Base-by-base conservation (phyloP, 2,888 invertebrate genomes). In the Orthosia gracilis region DNA sequence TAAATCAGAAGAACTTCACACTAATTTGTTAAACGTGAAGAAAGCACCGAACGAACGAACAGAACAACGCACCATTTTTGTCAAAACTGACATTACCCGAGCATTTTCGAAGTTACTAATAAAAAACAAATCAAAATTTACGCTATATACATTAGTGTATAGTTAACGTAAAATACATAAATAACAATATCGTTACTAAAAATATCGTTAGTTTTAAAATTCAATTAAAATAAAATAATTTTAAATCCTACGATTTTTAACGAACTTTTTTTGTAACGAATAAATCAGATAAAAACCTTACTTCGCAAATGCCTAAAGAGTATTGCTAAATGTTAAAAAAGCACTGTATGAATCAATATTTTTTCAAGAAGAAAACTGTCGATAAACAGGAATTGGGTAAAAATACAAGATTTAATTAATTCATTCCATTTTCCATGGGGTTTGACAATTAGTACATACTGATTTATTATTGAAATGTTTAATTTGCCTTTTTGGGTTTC, bases 1-100 rank as follows among this genome's bases (percentile, higher is more conserved):
- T 88, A 88, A 84, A 87, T 88, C 88, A 92, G 94, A 94, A 93
- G 94, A 96, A 96, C 96, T 96, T 96, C 96, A 96, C 95, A 93
- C 94, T 94, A 93, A 91, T 91, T 90, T 84, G 83, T 83, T 85
- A 88, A 88, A 90, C 92, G 89, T 91, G 92, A 92, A 92, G 91
- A 92, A 92, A 88, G 93, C 93, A 91, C 91, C 89, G 84, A 91
- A 80, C 84, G 80, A 81, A 78, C 79, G 78, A 85, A 55, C 80
- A 75, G 78, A 85, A 55, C 78, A 75, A 65, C 84, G 75, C 85
- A 87, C 85, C 85, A 82, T 86, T 83, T 86, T 86, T 81, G 83
- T 78, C 83, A 78, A 82, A 76, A 67, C 47, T 85, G 83, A 87
- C 84, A 82, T 65, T 63, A 61, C 15, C 2, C 12, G 12, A 52